These are phyloP conservation scores for Trypoxylus dichotomus DNA, from an alignment of 1,140 invertebrate species.

Conservation along the genomic window DNA sequence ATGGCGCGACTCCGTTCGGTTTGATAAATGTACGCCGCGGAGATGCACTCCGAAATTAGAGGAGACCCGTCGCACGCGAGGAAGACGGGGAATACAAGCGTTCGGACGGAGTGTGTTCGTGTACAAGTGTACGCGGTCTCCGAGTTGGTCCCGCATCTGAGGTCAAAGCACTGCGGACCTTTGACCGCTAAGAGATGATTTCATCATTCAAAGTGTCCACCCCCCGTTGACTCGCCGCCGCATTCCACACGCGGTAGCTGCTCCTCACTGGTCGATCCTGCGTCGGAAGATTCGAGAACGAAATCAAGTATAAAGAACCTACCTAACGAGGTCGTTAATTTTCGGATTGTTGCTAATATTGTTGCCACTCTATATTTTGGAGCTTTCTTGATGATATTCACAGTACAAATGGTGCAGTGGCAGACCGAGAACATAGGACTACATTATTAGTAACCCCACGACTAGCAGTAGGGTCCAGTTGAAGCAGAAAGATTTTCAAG, in stretches of 20 bases:
- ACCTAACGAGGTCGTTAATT: not conserved
- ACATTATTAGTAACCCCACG: no score
- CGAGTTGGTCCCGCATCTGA: constrained; percentile 19
- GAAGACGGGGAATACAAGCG: not conserved
- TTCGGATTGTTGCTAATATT: not conserved
- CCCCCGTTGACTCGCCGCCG: constrained; percentile 35
- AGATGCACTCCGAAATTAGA: not conserved
- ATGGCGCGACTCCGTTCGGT: not conserved
- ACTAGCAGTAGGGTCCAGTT: no score
- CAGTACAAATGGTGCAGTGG: no score
- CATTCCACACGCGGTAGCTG: constrained; percentile 36
- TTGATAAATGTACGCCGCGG: not conserved
- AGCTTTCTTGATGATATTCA: no score
- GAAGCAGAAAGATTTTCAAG: no score
- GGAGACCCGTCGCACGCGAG: not conserved
- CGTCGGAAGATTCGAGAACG: not conserved
- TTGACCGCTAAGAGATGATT: constrained; percentile 39
- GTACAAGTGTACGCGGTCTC: constrained; percentile 32
- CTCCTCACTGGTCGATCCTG: not conserved
- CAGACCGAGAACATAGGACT: no score
- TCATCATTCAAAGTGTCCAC: constrained; percentile 40
- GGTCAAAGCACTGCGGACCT: constrained; percentile 42
- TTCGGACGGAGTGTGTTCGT: not conserved
- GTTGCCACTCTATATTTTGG: not conserved
- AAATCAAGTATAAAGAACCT: not conserved